A percentile compares a stretch with the other conserved stretches of the same genome.
phyloP scores from a whole-genome alignment of 1,140 invertebrate genomes.

The Apis laboriosa region DNA sequence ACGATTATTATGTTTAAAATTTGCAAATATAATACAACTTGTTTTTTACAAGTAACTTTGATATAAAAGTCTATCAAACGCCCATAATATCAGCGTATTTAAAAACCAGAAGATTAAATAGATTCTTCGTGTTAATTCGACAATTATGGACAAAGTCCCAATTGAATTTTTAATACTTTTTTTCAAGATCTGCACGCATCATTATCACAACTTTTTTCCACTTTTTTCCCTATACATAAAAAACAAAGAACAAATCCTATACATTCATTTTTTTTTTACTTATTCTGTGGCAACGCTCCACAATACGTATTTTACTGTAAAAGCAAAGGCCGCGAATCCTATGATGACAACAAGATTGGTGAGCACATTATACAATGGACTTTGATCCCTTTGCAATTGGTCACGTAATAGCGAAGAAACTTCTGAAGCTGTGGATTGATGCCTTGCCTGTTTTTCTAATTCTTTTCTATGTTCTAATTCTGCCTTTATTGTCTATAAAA shows the following conservation, averaged over 20 bases:
- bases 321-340: constrained; percentile 93
- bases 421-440: constrained; percentile 71
- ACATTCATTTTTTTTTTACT: constrained; percentile 28
- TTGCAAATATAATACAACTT: constrained; percentile 53
- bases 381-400: constrained; percentile 84
- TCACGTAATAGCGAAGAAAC: constrained; percentile 78
- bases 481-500: constrained; percentile 75
- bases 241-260: constrained; percentile 7
- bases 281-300: constrained; percentile 79
- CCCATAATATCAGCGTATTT: constrained; percentile 24
- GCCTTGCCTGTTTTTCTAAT: constrained; percentile 75
- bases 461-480: constrained; percentile 80
- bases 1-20: constrained; percentile 36
- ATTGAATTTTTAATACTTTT: background rate
- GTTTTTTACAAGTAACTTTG: constrained; percentile 54
- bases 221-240: constrained; percentile 1
- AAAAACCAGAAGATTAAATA: constrained; percentile 17
- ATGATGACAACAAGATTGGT: constrained; percentile 91
- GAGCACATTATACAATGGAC: constrained; percentile 86
- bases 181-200: constrained; percentile 31
- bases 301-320: constrained; percentile 92
- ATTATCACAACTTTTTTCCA: constrained; percentile 30
- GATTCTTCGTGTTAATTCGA: constrained; percentile 8
- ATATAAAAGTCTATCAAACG: constrained; percentile 63
- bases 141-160: constrained; percentile 1